Evolutionary conservation across 2,113 vertebrate genomes (phyloP), one percentile per base, ranked within the genome.

Genomic region (Muntiacus muntjak): DNA sequence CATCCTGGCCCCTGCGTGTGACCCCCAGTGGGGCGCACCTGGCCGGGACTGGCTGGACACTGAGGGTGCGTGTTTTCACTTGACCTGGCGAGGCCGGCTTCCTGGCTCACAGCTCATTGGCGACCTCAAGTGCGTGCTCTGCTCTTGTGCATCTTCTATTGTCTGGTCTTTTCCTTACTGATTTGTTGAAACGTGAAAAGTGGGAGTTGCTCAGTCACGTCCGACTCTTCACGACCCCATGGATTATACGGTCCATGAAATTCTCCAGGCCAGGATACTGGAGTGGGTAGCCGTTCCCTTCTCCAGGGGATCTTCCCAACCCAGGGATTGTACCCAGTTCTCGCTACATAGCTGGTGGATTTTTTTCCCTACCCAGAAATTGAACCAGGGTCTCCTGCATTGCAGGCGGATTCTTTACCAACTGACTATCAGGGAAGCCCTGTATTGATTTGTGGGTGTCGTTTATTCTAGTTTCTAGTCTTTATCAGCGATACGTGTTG

Each of bases 11-110:
- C n/a, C 28, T 3, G 36, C 2, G n/a, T 1, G 13, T 21, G 9
- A 2, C 23, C 23, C 52, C 52, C 25, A 50, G 50, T 1, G 33
- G 12, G 3, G 50, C 3, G 1, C 0, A 1, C 50, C 81, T 8
- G 45, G 81, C 1, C 1, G 81, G 50, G 33, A 25, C 11, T 36
- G n/a, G 33, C 82, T 84, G 82, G n/a, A 26, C 14, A 0, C n/a
- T 2, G 23, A 57, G n/a, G 6, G 17, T 57, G 54, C 25, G 0
- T 5, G 11, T 28, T 26, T 40, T 55, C 55, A 15, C 82, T 28
- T 40, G 1, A 17, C 54, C n/a, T 40, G n/a, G 1, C 3, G 54
- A 26, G 81, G 81, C 52, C 21, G 15, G 52, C 4, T 26, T 36
- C 13, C 81, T 54, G 23, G 21, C 9, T 36, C 14, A 5, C 19